These are phyloP conservation scores for Xestia ashworthii DNA, from an alignment of 2,888 invertebrate species.

Conservation along the genomic window DNA sequence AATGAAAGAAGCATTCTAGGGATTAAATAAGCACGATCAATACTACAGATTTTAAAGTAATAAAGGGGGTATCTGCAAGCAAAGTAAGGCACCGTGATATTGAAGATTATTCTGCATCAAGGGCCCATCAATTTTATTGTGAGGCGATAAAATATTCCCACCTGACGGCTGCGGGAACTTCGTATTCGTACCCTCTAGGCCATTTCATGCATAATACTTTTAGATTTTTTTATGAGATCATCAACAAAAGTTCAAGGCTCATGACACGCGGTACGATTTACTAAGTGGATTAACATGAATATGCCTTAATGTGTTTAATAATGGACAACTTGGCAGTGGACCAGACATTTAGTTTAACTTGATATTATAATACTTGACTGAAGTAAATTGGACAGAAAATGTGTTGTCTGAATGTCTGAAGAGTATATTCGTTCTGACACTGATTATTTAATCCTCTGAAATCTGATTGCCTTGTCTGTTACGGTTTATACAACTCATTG, in stretches of 20 bases:
- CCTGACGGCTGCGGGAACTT: constrained; percentile 67
- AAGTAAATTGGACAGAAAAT: constrained; percentile 63
- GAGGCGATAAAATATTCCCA: constrained; percentile 71
- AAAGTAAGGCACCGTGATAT: constrained; percentile 81
- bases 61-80: constrained; percentile 59
- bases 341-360: constrained; percentile 64
- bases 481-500: not conserved
- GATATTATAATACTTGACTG: constrained; percentile 62
- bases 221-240: constrained; percentile 63
- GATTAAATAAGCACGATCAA: not conserved
- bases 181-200: constrained; percentile 55
- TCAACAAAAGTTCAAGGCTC: constrained; percentile 67
- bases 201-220: constrained; percentile 60
- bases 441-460: constrained; percentile 34
- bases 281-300: constrained; percentile 60
- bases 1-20: not conserved
- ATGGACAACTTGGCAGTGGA: constrained; percentile 69
- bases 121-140: constrained; percentile 78
- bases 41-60: constrained; percentile 27
- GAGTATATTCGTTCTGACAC: constrained; percentile 12
- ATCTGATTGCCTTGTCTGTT: constrained; percentile 16
- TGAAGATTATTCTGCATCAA: constrained; percentile 81
- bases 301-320: constrained; percentile 63
- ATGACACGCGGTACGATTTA: constrained; percentile 58
- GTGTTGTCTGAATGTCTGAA: constrained; percentile 26